Base-by-base conservation (phyloP, 2,797 vertebrate species). In the Onychomys arenicola region DNA sequence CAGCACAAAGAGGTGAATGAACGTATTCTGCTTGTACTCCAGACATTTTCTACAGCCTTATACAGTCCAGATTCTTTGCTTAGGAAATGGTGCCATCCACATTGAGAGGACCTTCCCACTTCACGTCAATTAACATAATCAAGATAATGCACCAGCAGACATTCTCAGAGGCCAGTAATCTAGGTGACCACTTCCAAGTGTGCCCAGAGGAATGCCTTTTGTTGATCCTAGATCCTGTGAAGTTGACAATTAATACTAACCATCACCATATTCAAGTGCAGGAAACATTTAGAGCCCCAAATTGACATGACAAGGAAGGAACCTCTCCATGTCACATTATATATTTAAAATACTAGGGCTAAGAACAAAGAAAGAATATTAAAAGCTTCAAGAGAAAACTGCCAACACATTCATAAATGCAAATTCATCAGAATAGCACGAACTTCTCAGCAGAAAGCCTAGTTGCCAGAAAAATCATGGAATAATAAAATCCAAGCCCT, bases 381-480 rank as follows among this genome's bases (percentile, higher is more conserved):
- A 92, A 92, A 83, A 61, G 57, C 40, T 61, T 49, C 69, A 59
- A 40, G 52, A 88, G 52, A 88, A 88, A 88, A 88, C 69, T 88
- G 69, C 69, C 85, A 88, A 75, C 85, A 88, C 85, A 59, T 88
- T 75, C 69, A 75, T 43, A 40, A 88, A 88, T 88, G 85, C 69
- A 75, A 88, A 88, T 88, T 75, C 85, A 75, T 88, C 85, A 88
- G 85, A 88, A 88, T 73, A 73, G 73, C 49, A 88, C 73, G 67
- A 88, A 88, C 85, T 88, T 73, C 85, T 88, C 69, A 88, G 85
- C 85, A 73, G 85, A 88, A 88, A 88, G 37, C 52, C 85, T 88
- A 59, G 85, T 75, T 73, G 85, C 69, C 85, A 88, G 67, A 75
- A 71, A 85, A 87, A 88, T 88, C 52, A 88, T 29, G 1, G 67